A percentile compares a stretch with the other conserved stretches of the same genome.
Evolutionary conservation across 2,113 vertebrate genomes (phyloP).

Genomic region (Heterotis niloticus): DNA sequence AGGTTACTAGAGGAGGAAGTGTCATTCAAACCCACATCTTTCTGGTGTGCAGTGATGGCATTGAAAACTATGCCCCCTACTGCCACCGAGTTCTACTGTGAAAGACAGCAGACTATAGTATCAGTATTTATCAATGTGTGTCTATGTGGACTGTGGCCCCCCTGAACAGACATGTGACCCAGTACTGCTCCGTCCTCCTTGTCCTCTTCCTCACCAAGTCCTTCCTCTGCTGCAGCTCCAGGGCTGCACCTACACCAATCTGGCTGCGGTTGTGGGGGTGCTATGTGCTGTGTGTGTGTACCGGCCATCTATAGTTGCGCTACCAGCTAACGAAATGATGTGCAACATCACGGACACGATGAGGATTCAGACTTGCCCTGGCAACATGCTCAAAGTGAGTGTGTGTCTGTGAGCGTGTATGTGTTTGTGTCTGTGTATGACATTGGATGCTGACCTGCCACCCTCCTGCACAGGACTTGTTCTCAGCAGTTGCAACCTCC

Average conservation of each 20-base stretch:
- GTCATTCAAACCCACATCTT: too few species aligned
- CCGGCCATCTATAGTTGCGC: constrained; percentile 30
- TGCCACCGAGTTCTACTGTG: too few species aligned
- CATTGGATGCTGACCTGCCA: neutral
- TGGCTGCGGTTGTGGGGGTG: constrained; percentile 46
- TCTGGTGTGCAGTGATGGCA: too few species aligned
- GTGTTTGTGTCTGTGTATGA: neutral
- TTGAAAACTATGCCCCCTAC: too few species aligned
- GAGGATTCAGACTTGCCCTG: neutral
- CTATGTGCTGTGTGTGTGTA: constrained; percentile 55
- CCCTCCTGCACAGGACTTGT: constrained; percentile 44
- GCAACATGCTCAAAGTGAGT: constrained; percentile 16
- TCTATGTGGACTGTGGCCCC: too few species aligned
- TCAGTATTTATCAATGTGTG: too few species aligned
- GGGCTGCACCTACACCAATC: constrained; percentile 49
- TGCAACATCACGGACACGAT: neutral
- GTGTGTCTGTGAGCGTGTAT: neutral
- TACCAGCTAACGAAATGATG: rapidly evolving
- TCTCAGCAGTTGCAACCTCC: constrained; percentile 32
- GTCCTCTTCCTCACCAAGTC: too few species aligned
- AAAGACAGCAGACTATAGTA: too few species aligned
- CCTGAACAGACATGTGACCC: too few species aligned
- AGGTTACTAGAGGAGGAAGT: too few species aligned
- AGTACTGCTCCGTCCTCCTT: too few species aligned
- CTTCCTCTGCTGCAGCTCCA: constrained; percentile 44